Base-by-base conservation (phyloP, 2,113 vertebrate species). In the Urocolius indicus region DNA sequence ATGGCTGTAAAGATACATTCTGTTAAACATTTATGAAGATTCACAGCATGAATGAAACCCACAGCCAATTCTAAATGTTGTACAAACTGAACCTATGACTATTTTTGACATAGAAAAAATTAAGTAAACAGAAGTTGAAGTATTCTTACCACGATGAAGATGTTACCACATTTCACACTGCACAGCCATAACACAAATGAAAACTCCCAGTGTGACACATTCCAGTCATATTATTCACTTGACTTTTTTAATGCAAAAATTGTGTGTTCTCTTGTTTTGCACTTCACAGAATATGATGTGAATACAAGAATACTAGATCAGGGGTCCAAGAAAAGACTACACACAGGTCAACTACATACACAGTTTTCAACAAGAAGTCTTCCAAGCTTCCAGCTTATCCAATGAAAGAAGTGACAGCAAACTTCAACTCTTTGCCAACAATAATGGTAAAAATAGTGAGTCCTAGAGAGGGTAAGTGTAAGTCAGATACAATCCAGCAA, bases 211-310 rank as follows among this genome's bases (percentile, higher is more conserved):
- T 93, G 96, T 93, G 97, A 97, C 95, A 96, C 95, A 95, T 89
- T 97, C 97, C 97, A 94, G 95, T 97, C 96, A 97, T 97, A 97
- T 95, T 97, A 95, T 96, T 95, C 97, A 97, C 96, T 92, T 97
- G 90, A 95, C 65, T 90, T 93, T 95, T 97, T 98, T 98, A 97
- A 97, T 97, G 95, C 96, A 98, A 98, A 94, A 98, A 97, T 95
- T 95, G 96, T 92, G 80, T 96, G 88, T 98, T 97, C 63, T 97
- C 97, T 98, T 97, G 97, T 95, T 98, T 98, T 96, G 97, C 97
- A 98, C 97, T 98, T 97, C 96, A 98, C 98, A 97, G 95, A 98
- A 97, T 98, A 98, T 95, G 97, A 98, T 98, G 97, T 98, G 97
- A 98, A 98, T 98, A 99, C 98, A 98, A 97, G 96, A 97, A 97